Evolutionary conservation across 2,888 invertebrate genomes (phyloP).

Genomic region (Zhengitettix transpicula): DNA sequence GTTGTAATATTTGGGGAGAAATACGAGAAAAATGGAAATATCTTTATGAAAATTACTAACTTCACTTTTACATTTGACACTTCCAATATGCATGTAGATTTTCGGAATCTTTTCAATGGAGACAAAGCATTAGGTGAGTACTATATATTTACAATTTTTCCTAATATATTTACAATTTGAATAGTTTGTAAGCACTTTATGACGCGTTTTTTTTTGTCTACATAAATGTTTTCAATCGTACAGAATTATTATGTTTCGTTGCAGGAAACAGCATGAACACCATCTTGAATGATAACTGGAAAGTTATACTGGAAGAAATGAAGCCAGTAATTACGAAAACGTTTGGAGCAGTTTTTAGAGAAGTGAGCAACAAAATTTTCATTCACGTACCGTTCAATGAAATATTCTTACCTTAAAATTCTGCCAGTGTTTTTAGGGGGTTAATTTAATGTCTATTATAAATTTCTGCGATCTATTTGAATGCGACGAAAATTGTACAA

Average conservation of each 20-base stretch:
- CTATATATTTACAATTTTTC: neutral
- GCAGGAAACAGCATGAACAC: conserved; percentile 2
- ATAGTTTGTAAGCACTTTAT: too few relatives aligned
- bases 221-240: too few relatives aligned
- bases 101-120: conserved; percentile 50
- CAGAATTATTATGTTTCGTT: neutral
- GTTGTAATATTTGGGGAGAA: neutral
- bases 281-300: conserved; percentile 5
- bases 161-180: too few relatives aligned
- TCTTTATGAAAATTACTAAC: neutral
- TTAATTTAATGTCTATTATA: too few relatives aligned
- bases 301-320: conserved; percentile 1
- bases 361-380: conserved; percentile 48
- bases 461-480: too few relatives aligned
- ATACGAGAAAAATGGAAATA: neutral
- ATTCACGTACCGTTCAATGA: conserved; percentile 47
- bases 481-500: too few relatives aligned
- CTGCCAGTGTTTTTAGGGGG: neutral
- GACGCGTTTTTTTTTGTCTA: too few relatives aligned
- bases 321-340: conserved; percentile 23
- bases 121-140: conserved; percentile 35
- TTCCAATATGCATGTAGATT: conserved; percentile 22
- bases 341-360: conserved; percentile 45
- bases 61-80: neutral
- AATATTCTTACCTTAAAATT: conserved; percentile 30